Percentiles rank a stretch among this genome's conserved stretches.
Evolutionary conservation across 2,797 vertebrate species (phyloP).

Genomic region (Notoglanidium macrostoma): DNA sequence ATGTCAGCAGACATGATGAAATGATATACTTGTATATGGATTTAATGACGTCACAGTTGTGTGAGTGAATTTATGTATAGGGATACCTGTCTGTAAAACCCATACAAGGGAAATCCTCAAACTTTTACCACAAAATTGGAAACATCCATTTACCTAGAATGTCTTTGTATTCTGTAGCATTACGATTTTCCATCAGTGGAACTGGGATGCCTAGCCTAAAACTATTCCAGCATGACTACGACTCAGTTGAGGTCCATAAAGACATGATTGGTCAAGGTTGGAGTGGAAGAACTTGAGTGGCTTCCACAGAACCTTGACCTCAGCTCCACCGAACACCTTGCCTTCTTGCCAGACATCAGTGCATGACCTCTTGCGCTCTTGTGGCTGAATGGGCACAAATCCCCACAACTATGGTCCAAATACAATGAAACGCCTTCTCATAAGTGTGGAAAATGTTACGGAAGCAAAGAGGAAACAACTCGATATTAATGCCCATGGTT

Average conservation of each 20-base stretch:
- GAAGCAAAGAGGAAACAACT: neutral
- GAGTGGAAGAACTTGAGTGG: neutral
- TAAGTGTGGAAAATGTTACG: neutral
- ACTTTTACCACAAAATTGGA: neutral
- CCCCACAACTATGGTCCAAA: neutral
- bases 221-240: neutral
- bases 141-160: neutral
- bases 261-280: neutral
- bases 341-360: neutral
- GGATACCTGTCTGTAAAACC: neutral
- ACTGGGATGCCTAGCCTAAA: no score
- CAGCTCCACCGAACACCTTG: neutral
- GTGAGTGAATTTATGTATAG: neutral
- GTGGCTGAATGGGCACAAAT: neutral
- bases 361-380: neutral
- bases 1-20: neutral
- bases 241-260: neutral
- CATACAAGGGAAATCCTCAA: no score
- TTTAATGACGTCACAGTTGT: neutral
- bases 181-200: neutral
- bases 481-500: neutral
- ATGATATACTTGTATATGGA: neutral
- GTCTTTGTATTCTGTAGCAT: neutral
- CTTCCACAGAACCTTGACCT: neutral
- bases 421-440: neutral